These are phyloP conservation scores for Limnodromus scolopaceus DNA, from an alignment of 2,797 vertebrate genomes.

Conservation along the genomic window DNA sequence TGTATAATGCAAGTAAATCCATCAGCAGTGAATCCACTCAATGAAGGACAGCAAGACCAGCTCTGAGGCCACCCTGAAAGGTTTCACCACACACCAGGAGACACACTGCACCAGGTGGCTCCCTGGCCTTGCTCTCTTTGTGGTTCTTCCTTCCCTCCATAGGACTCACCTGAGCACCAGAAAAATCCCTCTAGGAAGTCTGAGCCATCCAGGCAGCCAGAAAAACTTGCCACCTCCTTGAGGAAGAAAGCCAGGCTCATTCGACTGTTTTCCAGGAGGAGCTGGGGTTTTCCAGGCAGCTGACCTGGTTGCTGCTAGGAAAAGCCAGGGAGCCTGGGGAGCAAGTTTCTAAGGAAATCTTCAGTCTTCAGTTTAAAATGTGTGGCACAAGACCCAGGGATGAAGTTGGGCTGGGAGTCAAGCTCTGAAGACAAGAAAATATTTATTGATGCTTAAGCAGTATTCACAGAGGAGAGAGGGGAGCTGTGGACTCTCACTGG, in stretches of 20 bases:
- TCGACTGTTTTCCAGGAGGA: background rate
- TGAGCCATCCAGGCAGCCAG: background rate
- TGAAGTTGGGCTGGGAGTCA: background rate
- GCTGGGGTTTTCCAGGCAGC: background rate
- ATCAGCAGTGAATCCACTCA: background rate
- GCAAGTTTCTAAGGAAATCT: background rate
- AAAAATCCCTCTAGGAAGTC: background rate
- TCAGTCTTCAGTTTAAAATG: background rate
- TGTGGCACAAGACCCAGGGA: background rate
- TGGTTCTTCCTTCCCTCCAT: background rate
- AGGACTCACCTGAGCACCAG: background rate
- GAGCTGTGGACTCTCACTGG: background rate
- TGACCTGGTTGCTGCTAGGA: background rate
- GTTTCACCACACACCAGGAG: fast-evolving
- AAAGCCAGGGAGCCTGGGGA: background rate
- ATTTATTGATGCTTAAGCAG: background rate
- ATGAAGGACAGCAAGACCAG: background rate
- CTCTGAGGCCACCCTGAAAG: background rate
- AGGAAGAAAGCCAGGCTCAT: background rate
- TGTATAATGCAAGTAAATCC: background rate
- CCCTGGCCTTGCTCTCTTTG: background rate
- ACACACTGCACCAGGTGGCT: background rate
- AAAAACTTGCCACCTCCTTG: background rate
- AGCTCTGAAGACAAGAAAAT: background rate
- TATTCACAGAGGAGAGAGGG: background rate